Percentiles rank a stretch among this genome's conserved stretches.
Conservation (phyloP, 35 echinoderm and acorn worm genomes). For the Apostichopus japonicus region DNA sequence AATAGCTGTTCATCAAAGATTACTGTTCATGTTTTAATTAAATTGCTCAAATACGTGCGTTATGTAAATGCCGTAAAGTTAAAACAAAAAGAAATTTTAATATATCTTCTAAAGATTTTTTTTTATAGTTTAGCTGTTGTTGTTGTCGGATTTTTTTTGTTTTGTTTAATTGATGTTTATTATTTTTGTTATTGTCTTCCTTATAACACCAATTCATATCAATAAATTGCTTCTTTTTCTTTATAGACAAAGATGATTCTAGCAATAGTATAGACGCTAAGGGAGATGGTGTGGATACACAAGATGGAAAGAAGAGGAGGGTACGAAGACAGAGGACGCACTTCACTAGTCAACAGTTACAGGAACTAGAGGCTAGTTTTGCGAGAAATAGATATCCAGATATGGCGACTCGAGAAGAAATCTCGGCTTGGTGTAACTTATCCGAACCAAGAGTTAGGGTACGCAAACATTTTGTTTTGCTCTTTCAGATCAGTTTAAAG, state of each 20-base stretch:
- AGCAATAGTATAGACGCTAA: constrained; percentile 57
- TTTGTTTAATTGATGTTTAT: too few species aligned
- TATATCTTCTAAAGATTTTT: too few species aligned
- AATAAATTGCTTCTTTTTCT: too few species aligned
- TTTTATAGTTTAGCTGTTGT: too few species aligned
- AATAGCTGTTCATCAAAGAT: too few species aligned
- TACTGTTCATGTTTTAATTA: too few species aligned
- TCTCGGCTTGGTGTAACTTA: constrained; percentile 75
- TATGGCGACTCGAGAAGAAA: constrained; percentile 81
- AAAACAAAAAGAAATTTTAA: too few species aligned
- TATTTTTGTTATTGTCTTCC: too few species aligned
- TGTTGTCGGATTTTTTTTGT: too few species aligned
- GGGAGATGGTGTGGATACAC: constrained; percentile 49
- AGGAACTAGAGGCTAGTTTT: constrained; percentile 78
- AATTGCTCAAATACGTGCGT: too few species aligned
- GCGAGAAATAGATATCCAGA: constrained; percentile 81
- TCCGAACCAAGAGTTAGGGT: constrained; percentile 77
- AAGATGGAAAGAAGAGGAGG: constrained; percentile 66
- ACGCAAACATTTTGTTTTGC: neutral
- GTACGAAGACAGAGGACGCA: constrained; percentile 76
- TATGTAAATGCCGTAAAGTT: too few species aligned
- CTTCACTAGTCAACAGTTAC: constrained; percentile 83
- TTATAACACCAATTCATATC: too few species aligned
- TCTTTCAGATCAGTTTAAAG: neutral
- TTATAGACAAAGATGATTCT: constrained; percentile 55